phyloP scores from a whole-genome alignment of 2,888 invertebrate species.

The Macrosoma leucophasiata region DNA sequence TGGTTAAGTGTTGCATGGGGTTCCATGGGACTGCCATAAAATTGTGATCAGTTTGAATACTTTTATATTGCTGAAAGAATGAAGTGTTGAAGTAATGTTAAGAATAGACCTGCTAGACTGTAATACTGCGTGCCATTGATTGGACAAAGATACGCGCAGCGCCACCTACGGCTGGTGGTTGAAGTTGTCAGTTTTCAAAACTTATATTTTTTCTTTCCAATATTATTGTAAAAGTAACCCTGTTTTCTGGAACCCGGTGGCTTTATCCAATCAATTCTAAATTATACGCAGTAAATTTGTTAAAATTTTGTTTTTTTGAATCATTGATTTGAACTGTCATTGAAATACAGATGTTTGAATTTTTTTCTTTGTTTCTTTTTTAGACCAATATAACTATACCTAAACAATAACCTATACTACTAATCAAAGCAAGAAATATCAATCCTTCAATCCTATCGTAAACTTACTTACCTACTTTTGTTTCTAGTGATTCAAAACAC shows the following conservation, averaged over 20 bases:
- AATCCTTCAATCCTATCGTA: no score
- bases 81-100: conserved; percentile 63
- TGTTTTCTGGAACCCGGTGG: conserved; percentile 36
- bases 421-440: no score
- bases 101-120: conserved; percentile 72
- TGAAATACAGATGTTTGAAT: conserved; percentile 74
- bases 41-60: conserved; percentile 75
- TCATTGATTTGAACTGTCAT: conserved; percentile 67
- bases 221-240: conserved; percentile 27
- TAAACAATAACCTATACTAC: no score
- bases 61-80: conserved; percentile 71
- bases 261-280: conserved; percentile 69
- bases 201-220: conserved; percentile 36
- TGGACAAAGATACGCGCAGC: conserved; percentile 52
- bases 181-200: conserved; percentile 40
- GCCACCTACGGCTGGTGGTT: conserved; percentile 37
- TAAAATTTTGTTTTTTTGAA: conserved; percentile 71
- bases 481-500: no score
- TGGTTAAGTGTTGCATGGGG: conserved; percentile 67
- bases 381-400: conserved; percentile 2
- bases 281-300: conserved; percentile 61
- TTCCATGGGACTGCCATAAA: conserved; percentile 72
- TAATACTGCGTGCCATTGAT: conserved; percentile 62
- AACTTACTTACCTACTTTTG: no score
- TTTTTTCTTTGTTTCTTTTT: conserved; percentile 44